Conservation (phyloP, 2,888 invertebrate species). For the Temnothorax rugatulus region DNA sequence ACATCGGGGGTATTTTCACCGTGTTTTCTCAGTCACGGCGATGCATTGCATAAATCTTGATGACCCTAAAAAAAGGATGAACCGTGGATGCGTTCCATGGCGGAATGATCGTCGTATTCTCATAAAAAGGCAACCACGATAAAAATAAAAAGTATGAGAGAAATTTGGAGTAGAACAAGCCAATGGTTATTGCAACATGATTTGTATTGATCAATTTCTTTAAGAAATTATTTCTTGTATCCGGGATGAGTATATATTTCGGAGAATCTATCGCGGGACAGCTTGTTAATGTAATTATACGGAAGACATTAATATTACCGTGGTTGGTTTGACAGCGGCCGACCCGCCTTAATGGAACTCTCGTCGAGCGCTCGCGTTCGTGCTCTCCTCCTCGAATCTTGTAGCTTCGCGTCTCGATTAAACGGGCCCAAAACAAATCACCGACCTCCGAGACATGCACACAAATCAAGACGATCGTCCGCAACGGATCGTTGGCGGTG, state of each 20-base stretch:
- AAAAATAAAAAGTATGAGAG: background rate
- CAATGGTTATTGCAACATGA: background rate
- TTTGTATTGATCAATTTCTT: constrained; percentile 15
- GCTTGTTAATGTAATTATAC: constrained; percentile 35
- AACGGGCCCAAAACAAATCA: constrained; percentile 53
- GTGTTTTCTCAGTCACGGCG: constrained; percentile 39
- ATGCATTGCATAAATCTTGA: constrained; percentile 40
- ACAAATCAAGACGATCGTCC: constrained; percentile 52
- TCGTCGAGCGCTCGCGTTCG: background rate
- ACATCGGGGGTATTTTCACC: constrained; percentile 12
- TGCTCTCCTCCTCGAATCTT: background rate
- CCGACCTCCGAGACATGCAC: constrained; percentile 17
- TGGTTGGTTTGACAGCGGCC: constrained; percentile 45
- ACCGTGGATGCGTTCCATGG: background rate
- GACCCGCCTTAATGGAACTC: constrained; percentile 46
- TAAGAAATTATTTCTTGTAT: background rate
- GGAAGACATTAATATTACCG: constrained; percentile 39
- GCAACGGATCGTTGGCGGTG: constrained; percentile 13
- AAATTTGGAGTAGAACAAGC: background rate
- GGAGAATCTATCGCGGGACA: constrained; percentile 2
- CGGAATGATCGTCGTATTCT: background rate
- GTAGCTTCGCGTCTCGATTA: constrained; percentile 38
- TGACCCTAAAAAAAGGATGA: constrained; percentile 7
- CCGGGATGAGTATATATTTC: background rate
- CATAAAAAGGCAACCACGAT: background rate